phyloP scores from a whole-genome alignment of 2,113 vertebrate genomes.

The Sigmodon hispidus region DNA sequence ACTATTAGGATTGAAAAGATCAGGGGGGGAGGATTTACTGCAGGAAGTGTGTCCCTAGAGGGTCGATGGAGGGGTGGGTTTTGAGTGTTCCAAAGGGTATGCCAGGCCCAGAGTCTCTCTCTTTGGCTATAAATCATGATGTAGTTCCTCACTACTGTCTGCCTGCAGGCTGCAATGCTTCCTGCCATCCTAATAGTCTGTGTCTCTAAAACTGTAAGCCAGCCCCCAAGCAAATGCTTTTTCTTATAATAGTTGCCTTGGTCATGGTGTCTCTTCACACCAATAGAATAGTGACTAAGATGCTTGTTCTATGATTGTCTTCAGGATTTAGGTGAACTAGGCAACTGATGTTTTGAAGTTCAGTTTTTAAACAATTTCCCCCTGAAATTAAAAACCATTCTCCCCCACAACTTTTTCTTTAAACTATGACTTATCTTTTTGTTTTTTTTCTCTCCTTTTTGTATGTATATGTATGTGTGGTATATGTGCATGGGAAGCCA shows the following conservation, averaged over 20 bases:
- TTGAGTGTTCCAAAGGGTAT: neutral
- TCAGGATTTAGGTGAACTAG: constrained; percentile 12
- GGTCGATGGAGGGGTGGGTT: neutral
- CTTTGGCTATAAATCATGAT: neutral
- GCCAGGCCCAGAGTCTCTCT: neutral
- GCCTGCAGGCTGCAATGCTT: neutral
- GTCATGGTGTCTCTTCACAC: neutral
- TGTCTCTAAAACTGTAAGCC: neutral
- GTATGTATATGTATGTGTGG: neutral
- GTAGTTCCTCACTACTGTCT: neutral
- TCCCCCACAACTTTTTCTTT: constrained; percentile 26
- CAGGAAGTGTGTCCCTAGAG: neutral
- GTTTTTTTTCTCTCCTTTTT: neutral
- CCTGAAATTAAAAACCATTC: constrained; percentile 41
- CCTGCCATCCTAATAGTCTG: neutral
- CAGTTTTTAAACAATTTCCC: neutral
- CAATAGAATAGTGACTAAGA: neutral
- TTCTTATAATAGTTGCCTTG: neutral
- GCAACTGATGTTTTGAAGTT: constrained; percentile 33
- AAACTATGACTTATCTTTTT: constrained; percentile 1
- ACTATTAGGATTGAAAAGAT: neutral
- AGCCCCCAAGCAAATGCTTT: neutral
- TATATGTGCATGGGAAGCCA: neutral
- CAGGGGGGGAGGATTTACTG: neutral
- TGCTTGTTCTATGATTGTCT: neutral